Evolutionary conservation across 1,140 invertebrate genomes (phyloP), one percentile per base, ranked within the genome.

Genomic region (Cephus cinctus): DNA sequence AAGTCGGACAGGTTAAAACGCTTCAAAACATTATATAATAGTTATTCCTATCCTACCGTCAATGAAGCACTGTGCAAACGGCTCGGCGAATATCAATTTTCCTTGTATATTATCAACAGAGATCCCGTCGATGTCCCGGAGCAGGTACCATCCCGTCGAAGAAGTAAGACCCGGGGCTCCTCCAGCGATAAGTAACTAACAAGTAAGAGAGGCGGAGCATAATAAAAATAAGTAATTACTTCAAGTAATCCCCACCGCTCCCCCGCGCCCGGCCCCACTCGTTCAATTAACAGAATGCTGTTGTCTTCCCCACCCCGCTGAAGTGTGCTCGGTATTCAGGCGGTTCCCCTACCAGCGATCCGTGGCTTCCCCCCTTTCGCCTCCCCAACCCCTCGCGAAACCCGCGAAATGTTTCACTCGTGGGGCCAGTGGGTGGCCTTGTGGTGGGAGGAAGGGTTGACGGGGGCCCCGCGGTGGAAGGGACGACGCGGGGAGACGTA

Each of bases 141-240:
- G n/a, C n/a, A n/a, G n/a, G n/a, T n/a, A n/a, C n/a, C n/a, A n/a
- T n/a, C n/a, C n/a, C n/a, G n/a, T n/a, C n/a, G n/a, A n/a, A n/a
- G n/a, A n/a, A n/a, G n/a, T n/a, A n/a, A n/a, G n/a, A n/a, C n/a
- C n/a, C n/a, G n/a, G n/a, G n/a, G n/a, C n/a, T n/a, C n/a, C n/a
- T n/a, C n/a, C n/a, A n/a, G n/a, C n/a, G n/a, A 12, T 30, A 9
- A 8, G 27, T 8, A 12, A 12, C 8, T 9, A 12, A 12, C 1
- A 1, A 30, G 12, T n/a, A 6, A 41, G 30, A 43, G 44, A 47
- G 67, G 63, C 67, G 63, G 65, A 61, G 68, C 69, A 66, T 75
- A 73, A 74, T 73, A 74, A 75, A 75, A 73, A 71, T 73, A 73
- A 71, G 67, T 75, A 75, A 75, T 75, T 74, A 74, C 69, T 69